phyloP scores from a whole-genome alignment of 2,113 vertebrate genomes.

The Heterotis niloticus region DNA sequence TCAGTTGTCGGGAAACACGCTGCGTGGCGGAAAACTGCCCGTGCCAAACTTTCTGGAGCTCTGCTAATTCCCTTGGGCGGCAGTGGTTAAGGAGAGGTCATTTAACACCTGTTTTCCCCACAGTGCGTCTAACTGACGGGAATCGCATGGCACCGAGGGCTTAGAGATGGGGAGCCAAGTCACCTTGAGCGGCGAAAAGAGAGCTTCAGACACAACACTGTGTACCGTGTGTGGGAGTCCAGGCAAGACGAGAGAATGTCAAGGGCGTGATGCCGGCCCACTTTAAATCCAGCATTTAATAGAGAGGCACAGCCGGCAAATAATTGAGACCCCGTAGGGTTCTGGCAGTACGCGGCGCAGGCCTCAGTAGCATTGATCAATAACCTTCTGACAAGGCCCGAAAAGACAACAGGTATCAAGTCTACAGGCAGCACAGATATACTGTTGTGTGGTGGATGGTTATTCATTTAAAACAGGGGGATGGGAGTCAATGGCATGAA shows the following conservation, averaged over 20 bases:
- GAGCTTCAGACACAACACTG: not conserved
- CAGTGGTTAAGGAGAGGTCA: not conserved
- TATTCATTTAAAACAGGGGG: too few species aligned
- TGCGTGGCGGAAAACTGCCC: too few species aligned
- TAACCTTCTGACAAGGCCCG: not conserved
- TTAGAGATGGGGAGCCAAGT: not conserved
- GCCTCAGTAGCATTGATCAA: too few species aligned
- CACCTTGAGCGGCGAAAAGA: not conserved
- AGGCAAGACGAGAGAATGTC: not conserved
- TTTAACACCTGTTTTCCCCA: not conserved
- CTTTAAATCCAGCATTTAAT: not conserved
- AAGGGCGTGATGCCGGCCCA: not conserved
- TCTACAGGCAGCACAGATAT: too few species aligned
- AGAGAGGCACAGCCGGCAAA: not conserved
- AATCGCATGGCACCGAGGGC: not conserved
- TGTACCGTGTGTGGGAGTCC: not conserved
- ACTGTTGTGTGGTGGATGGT: too few species aligned
- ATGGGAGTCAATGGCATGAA: too few species aligned
- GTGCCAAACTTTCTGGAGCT: not conserved
- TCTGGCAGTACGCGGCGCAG: not conserved
- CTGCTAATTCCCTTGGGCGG: not conserved
- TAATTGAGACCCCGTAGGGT: too few species aligned
- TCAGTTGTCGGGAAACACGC: too few species aligned
- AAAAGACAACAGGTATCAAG: not conserved
- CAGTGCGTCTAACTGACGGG: not conserved